A percentile compares a stretch with the other conserved stretches of the same genome.
Evolutionary conservation across 1,140 invertebrate genomes (phyloP).

Genomic region (Mactra quadrangularis): DNA sequence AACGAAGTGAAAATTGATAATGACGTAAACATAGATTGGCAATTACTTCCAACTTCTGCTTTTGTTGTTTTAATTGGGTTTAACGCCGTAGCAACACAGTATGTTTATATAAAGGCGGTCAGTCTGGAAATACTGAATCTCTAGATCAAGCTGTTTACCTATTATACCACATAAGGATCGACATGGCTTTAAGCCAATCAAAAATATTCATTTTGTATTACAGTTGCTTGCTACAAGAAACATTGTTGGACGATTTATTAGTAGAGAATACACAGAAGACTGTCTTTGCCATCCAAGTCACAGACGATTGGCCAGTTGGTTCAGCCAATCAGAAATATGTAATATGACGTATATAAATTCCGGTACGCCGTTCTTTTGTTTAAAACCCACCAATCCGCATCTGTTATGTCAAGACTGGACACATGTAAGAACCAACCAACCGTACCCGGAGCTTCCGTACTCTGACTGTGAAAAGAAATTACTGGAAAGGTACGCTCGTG

Average conservation of each 20-base stretch:
- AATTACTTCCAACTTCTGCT: too few relatives aligned
- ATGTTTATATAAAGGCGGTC: too few relatives aligned
- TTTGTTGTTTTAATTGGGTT: too few relatives aligned
- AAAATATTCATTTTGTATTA: too few relatives aligned
- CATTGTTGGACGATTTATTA: not conserved
- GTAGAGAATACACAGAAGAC: not conserved
- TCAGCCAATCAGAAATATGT: not conserved
- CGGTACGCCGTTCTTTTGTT: constrained; percentile 31
- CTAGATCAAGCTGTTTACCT: too few relatives aligned
- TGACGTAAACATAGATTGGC: too few relatives aligned
- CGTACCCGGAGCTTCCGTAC: not conserved
- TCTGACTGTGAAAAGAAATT: not conserved
- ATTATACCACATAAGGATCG: too few relatives aligned
- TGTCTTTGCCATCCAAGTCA: constrained; percentile 8
- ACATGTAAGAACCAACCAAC: not conserved
- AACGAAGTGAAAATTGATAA: too few relatives aligned
- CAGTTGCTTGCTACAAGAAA: not conserved
- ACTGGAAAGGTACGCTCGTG: not conserved
- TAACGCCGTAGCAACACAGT: too few relatives aligned
- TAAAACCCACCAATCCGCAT: not conserved
- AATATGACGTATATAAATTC: constrained; percentile 32
- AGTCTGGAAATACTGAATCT: too few relatives aligned
- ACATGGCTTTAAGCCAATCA: too few relatives aligned
- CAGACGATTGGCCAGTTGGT: not conserved
- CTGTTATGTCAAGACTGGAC: constrained; percentile 16